Evolutionary conservation across 2,888 invertebrate species (phyloP), one percentile per base, ranked within the genome.

Genomic region (Drosophila dives): DNA sequence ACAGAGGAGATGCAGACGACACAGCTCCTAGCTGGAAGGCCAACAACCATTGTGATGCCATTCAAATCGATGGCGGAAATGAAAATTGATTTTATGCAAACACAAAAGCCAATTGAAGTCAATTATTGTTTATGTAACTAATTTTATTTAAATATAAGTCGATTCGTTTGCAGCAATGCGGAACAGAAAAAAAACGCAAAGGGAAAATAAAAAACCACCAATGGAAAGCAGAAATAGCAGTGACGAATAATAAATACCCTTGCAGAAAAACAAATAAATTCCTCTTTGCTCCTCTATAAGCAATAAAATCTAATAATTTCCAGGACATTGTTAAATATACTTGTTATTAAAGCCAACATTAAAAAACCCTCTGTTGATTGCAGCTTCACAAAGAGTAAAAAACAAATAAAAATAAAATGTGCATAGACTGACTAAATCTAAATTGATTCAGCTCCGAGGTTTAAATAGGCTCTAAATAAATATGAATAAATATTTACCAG

Each of bases 61-160:
- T 66, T 66, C 59, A 62, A 79, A 64, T 83, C 69, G 50, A 69
- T 82, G 80, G 75, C 70, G 81, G 83, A 85, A 86, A 81, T 85
- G 79, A 75, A 85, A 86, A 89, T 83, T 90, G 78, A 83, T 90
- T 90, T 83, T 79, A 80, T 78, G 81, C 89, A 85, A 90, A 90
- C 83, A 90, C 80, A 90, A 84, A 86, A 80, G 77, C 75, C 86
- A 90, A 90, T 89, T 89, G 81, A 85, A 89, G 89, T 90, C 84
- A 86, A 89, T 89, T 86, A 86, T 89, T 86, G 90, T 89, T 89
- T 86, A 83, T 81, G 83, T 80, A 86, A 81, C 80, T 89, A 90
- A 89, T 89, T 86, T 90, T 90, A 89, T 89, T 89, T 88, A 84
- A 90, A 90, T 84, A 77, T 75, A 83, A 80, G 74, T 81, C 81